Conservation (phyloP, 2,113 vertebrate genomes). For the Climacteris rufus region DNA sequence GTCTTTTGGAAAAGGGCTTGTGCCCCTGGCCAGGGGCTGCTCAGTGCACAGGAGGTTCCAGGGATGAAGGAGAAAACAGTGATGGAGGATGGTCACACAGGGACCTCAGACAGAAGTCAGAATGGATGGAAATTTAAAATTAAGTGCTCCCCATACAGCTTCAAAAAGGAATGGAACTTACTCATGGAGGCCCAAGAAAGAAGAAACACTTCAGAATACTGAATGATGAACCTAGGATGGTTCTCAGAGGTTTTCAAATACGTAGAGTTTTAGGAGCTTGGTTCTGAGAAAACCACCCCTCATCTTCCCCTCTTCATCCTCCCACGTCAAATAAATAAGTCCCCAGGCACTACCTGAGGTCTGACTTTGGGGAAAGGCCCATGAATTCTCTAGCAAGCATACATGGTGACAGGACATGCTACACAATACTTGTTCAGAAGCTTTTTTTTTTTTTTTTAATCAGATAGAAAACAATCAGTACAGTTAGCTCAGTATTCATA, state of each 20-base stretch:
- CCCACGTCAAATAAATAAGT: background rate
- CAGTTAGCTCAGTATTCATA: background rate
- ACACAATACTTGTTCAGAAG: background rate
- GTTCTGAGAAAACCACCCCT: background rate
- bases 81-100: background rate
- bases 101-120: background rate
- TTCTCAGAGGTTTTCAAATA: background rate
- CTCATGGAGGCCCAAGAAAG: background rate
- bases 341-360: background rate
- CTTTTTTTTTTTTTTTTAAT: background rate
- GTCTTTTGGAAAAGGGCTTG: background rate
- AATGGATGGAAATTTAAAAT: background rate
- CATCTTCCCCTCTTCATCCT: background rate
- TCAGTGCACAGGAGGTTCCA: fast-evolving
- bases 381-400: background rate
- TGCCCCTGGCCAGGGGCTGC: background rate
- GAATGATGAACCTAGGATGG: background rate
- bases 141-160: background rate
- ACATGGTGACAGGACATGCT: background rate
- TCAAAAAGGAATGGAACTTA: background rate
- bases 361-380: background rate
- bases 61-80: background rate
- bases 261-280: background rate
- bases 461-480: background rate
- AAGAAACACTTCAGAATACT: background rate